Evolutionary conservation across 2,888 invertebrate species (phyloP), one percentile per base, ranked within the genome.

Genomic region (Amblyjoppa proteus): DNA sequence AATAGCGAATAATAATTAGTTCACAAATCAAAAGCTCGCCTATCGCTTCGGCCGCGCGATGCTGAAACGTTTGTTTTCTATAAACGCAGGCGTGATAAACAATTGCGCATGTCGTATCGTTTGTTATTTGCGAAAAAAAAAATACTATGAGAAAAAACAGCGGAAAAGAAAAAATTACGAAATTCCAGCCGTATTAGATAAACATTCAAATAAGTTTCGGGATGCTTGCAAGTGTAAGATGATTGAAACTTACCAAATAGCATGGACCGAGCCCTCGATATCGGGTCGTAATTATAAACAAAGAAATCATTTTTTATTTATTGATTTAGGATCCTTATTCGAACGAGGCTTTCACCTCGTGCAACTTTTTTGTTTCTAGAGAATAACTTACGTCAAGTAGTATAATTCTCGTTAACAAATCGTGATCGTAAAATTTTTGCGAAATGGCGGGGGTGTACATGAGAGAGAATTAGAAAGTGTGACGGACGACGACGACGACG

Each of bases 271-370:
- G 93, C 92, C 93, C 94, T 94, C 94, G 93, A 91, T 92, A 92
- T 91, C 91, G 88, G 92, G 92, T 91, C 91, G 93, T 93, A 90
- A 93, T 92, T 93, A 93, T 91, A 92, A 93, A 92, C 90, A 94
- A 91, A 94, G 91, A 94, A 94, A 93, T 88, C 92, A 88, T 74
- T 81, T 91, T 93, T 90, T 53, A 51, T 92, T 92, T 90, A 92
- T 93, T 92, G 90, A 91, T 89, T 91, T 86, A 90, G 61, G 69
- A 73, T 41, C 28, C 51, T 61, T 53, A 49, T 68, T 28, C 69
- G 25, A 68, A 41, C 79, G 58, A 16, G 9, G 20, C 13, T 75
- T 56, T 70, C 31, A 2, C 68, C 45, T 45, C 1, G n/a, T 34
- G 0, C 34, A 6, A 34, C 3, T 58, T 31, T 28, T 61, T 28